Evolutionary conservation across 2,888 invertebrate genomes (phyloP), one percentile per base, ranked within the genome.

Genomic region (Tipula lateralis): DNA sequence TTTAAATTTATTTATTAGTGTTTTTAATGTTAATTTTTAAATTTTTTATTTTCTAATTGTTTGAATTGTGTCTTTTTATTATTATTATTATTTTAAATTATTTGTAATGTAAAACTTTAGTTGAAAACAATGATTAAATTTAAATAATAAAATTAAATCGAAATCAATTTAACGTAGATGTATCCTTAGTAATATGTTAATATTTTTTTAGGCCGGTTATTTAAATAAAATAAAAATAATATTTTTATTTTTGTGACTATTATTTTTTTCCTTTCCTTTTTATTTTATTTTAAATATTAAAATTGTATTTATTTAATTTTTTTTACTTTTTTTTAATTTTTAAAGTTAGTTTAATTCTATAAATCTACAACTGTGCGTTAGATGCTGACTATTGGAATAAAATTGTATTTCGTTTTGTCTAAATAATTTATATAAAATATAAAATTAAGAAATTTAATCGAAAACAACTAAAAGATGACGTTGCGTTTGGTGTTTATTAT

Each of bases 331-430:
- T 84, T 13, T 29, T 84, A 84, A 84, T 84, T 84, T 83, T 84
- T 44, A 84, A 29, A 24, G 34, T 83, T 83, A 34, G 34, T 24
- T 44, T 84, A 30, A 39, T 84, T 39, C 24, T 84, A 50, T 84
- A 86, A 84, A 87, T 87, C 86, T 87, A 86, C 87, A 87, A 87
- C 66, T 87, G 87, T 87, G 87, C 87, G 87, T 87, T 87, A 86
- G 85, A 87, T 87, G 86, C 87, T 87, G 87, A 87, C 87, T 86
- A 86, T 86, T 83, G 5, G 66, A 66, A 32, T 84, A 84, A 30
- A 29, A 82, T 30, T 1, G 82, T 30, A 30, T 32, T 82, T 30
- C 6, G 29, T 44, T 44, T 24, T 24, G 66, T 66, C 9, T 24
- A 66, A 66, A 66, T 66, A 82, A 30, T 30, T 30, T 30, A 30